Evolutionary conservation across 2,113 vertebrate species (phyloP).

Genomic region (Phylloscopus whistleri): DNA sequence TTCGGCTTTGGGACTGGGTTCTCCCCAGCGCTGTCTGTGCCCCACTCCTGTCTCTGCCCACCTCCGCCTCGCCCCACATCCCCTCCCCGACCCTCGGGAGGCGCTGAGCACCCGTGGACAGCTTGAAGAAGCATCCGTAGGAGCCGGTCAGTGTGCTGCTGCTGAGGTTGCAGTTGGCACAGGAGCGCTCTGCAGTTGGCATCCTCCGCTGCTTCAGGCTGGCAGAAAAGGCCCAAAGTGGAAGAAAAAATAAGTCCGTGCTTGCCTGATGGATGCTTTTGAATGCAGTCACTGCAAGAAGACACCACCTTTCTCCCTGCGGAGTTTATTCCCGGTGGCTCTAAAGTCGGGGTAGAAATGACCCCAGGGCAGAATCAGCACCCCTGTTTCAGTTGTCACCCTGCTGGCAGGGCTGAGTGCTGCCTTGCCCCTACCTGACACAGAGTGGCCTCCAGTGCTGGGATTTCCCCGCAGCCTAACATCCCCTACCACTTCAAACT

Average conservation of each 20-base stretch:
- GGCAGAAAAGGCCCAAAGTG: background rate
- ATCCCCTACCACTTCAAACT: background rate
- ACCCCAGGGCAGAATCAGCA: background rate
- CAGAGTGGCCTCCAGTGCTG: accelerated
- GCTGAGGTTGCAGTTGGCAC: background rate
- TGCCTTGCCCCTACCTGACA: background rate
- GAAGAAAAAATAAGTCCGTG: background rate
- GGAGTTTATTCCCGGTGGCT: background rate
- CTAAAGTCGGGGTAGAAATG: accelerated
- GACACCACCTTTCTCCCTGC: background rate
- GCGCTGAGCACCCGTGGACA: accelerated
- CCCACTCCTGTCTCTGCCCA: background rate
- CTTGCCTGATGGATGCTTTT: background rate
- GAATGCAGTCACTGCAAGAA: background rate
- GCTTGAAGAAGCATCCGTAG: too few species aligned
- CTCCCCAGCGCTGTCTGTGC: too few species aligned
- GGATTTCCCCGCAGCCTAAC: background rate
- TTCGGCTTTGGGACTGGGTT: background rate
- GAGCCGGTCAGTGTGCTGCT: background rate
- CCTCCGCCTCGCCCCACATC: accelerated
- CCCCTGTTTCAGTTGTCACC: background rate
- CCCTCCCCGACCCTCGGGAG: background rate
- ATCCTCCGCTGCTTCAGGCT: accelerated
- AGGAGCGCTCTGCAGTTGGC: background rate
- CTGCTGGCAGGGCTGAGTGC: background rate